phyloP scores from a whole-genome alignment of 1,140 invertebrate genomes.

The Cotesia chilonis region DNA sequence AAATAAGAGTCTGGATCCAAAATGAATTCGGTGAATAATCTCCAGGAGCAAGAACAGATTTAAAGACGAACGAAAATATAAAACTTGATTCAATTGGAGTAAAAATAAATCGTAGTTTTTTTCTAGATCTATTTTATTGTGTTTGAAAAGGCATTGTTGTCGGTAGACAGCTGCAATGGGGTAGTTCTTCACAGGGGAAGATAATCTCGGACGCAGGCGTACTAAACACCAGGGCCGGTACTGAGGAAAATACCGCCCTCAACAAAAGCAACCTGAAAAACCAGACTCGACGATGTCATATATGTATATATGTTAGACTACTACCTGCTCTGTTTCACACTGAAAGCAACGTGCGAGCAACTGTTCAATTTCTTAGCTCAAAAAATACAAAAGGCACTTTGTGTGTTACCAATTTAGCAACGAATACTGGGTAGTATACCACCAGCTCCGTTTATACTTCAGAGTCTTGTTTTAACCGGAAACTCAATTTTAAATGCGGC shows the following conservation, averaged over 20 bases:
- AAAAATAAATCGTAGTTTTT: background rate
- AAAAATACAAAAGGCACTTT: constrained; percentile 28
- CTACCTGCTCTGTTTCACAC: constrained; percentile 27
- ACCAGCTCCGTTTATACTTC: background rate
- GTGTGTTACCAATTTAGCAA: constrained; percentile 4
- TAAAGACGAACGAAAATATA: too few relatives aligned
- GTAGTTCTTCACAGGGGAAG: constrained; percentile 20
- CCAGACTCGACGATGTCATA: constrained; percentile 13
- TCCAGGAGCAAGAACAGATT: too few relatives aligned
- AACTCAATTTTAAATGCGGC: too few relatives aligned
- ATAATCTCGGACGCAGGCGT: constrained; percentile 27
- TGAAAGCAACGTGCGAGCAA: constrained; percentile 21
- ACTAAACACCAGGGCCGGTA: constrained; percentile 18
- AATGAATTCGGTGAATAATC: background rate
- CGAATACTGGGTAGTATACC: too few relatives aligned
- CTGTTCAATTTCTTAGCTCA: constrained; percentile 25
- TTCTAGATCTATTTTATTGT: background rate
- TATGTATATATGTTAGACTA: background rate
- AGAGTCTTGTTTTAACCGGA: too few relatives aligned
- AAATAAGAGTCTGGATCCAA: constrained; percentile 2
- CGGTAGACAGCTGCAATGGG: constrained; percentile 28
- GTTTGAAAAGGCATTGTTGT: constrained; percentile 22
- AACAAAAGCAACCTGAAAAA: constrained; percentile 10
- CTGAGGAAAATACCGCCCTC: constrained; percentile 27
- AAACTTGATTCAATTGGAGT: too few relatives aligned